Evolutionary conservation across 2,113 vertebrate species (phyloP).

Genomic region (Motacilla tschutschensis): DNA sequence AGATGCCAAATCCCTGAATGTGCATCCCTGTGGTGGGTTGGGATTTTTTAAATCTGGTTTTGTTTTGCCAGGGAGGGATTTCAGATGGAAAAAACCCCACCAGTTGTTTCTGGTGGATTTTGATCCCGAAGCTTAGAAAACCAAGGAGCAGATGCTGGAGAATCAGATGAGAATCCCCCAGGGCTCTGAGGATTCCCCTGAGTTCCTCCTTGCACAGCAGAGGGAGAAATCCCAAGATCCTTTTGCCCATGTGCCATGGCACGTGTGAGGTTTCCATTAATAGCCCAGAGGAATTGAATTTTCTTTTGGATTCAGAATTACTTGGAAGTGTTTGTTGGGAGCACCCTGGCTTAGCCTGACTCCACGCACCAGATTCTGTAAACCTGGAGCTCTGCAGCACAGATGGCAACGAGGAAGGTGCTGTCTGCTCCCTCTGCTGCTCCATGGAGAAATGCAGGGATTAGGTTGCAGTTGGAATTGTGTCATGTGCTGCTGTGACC

Average conservation of each 20-base stretch:
- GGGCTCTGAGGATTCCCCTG: neutral
- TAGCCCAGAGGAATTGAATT: neutral
- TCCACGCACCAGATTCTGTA: neutral
- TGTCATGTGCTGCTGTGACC: neutral
- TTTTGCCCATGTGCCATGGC: neutral
- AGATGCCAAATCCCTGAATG: neutral
- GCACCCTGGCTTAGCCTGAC: neutral
- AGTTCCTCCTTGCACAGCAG: neutral
- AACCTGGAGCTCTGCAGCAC: neutral
- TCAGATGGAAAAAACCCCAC: rapidly evolving
- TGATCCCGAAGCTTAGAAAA: neutral
- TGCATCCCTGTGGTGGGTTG: neutral
- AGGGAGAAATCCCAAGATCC: neutral
- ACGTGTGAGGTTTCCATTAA: neutral
- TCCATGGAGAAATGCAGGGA: neutral
- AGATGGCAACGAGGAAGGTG: rapidly evolving
- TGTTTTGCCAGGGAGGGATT: neutral
- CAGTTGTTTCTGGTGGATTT: neutral
- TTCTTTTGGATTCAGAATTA: neutral
- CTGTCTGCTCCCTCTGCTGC: neutral
- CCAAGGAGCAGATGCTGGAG: neutral
- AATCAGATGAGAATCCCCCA: neutral
- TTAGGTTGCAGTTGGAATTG: neutral
- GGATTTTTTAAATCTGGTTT: neutral
- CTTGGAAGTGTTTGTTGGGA: neutral